A percentile compares a stretch with the other conserved stretches of the same genome.
phyloP scores from a whole-genome alignment of 2,113 vertebrate species.

The Scophthalmus maximus region DNA sequence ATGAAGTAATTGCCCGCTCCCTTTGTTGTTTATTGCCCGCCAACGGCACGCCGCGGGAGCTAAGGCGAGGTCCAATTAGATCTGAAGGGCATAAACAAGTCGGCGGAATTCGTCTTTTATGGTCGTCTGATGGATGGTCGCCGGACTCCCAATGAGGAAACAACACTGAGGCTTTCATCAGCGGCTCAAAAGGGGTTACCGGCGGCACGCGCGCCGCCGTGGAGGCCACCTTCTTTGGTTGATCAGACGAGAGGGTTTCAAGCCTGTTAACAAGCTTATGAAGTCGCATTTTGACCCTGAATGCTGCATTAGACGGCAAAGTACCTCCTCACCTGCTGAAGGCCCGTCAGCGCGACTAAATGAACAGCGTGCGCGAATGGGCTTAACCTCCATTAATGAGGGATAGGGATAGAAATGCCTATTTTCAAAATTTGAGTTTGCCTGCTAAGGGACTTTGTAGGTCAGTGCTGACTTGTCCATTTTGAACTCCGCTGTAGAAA shows the following conservation, averaged over 20 bases:
- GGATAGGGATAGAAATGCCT: constrained; percentile 1
- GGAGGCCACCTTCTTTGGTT: constrained; percentile 41
- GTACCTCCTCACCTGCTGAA: constrained; percentile 44
- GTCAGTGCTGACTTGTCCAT: neutral
- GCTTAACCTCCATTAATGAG: constrained; percentile 1
- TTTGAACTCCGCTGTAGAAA: constrained; percentile 9
- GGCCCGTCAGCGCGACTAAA: constrained; percentile 15
- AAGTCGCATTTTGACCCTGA: constrained; percentile 59
- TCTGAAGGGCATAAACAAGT: constrained; percentile 76
- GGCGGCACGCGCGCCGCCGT: constrained; percentile 21
- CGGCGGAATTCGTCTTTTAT: constrained; percentile 55
- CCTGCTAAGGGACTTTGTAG: neutral
- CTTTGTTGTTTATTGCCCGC: constrained; percentile 74
- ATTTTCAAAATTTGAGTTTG: neutral
- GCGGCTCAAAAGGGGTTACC: constrained; percentile 46
- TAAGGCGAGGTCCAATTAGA: constrained; percentile 79
- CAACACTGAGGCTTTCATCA: constrained; percentile 49
- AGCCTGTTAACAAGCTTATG: constrained; percentile 72
- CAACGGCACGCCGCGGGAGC: constrained; percentile 76
- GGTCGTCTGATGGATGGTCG: constrained; percentile 43
- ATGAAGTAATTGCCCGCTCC: constrained; percentile 80
- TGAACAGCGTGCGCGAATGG: constrained; percentile 6
- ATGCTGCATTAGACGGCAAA: constrained; percentile 58
- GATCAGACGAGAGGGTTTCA: constrained; percentile 70
- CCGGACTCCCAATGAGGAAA: constrained; percentile 47